Percentiles rank a stretch among this genome's conserved stretches.
These are phyloP conservation scores for Xestia rhomboidea DNA, from an alignment of 2,888 invertebrate genomes.

Conservation along the genomic window DNA sequence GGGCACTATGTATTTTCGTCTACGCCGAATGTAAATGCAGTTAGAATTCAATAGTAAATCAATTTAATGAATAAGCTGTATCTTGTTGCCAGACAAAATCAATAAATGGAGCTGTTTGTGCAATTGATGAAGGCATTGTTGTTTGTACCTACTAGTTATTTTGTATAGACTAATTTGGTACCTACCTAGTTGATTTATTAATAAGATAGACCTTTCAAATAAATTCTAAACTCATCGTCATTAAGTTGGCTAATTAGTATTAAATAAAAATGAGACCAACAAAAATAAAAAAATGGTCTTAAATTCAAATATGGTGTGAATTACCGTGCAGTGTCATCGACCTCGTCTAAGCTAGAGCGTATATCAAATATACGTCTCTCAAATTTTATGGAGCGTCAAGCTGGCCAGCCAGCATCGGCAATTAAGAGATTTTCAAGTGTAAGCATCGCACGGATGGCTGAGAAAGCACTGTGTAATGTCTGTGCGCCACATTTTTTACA, in stretches of 20 bases:
- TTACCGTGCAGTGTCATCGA: constrained; percentile 76
- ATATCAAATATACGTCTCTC: constrained; percentile 80
- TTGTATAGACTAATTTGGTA: no score
- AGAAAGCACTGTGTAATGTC: constrained; percentile 64
- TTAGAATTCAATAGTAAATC: constrained; percentile 26
- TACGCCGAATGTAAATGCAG: constrained; percentile 41
- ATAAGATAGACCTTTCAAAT: constrained; percentile 19
- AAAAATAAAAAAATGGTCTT: constrained; percentile 50
- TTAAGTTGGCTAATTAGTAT: constrained; percentile 51
- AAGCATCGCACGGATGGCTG: constrained; percentile 81
- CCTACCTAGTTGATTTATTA: constrained; percentile 2
- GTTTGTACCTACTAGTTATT: not conserved
- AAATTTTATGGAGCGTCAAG: constrained; percentile 89
- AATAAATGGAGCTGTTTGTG: not conserved
- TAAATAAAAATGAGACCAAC: constrained; percentile 31
- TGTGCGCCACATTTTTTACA: constrained; percentile 72
- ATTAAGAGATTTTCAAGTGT: constrained; percentile 85
- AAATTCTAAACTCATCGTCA: constrained; percentile 29
- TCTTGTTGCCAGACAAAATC: constrained; percentile 13
- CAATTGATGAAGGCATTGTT: not conserved
- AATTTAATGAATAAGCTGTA: constrained; percentile 1
- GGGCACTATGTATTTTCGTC: constrained; percentile 57
- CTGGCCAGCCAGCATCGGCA: constrained; percentile 72
- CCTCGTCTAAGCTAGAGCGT: constrained; percentile 79
- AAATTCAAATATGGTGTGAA: constrained; percentile 66